phyloP scores from a whole-genome alignment of 2,888 invertebrate species.

The Oxystoma pomonae region DNA sequence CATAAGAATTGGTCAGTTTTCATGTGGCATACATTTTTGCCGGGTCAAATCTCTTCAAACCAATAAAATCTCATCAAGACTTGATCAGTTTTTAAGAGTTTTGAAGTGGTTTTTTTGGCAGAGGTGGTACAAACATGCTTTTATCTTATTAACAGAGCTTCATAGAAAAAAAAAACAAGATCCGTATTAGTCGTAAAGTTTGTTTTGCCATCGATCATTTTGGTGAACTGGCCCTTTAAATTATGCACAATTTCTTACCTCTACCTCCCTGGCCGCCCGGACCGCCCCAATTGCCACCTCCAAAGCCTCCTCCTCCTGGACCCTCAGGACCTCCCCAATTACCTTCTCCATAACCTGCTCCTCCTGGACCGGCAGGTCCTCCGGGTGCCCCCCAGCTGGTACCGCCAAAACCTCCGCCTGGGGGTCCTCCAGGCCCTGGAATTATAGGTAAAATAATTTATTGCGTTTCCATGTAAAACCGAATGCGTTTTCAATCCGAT shows the following conservation, averaged over 20 bases:
- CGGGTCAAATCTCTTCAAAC: too few relatives aligned
- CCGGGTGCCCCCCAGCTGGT: constrained; percentile 2
- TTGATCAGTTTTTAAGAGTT: too few relatives aligned
- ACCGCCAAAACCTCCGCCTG: neutral
- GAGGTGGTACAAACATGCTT: too few relatives aligned
- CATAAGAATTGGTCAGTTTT: too few relatives aligned
- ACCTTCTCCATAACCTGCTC: constrained; percentile 8
- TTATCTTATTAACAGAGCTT: too few relatives aligned
- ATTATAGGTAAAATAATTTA: too few relatives aligned
- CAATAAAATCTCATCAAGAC: too few relatives aligned
- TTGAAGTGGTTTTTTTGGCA: too few relatives aligned
- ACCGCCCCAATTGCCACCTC: neutral
- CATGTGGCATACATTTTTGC: too few relatives aligned
- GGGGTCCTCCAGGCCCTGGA: neutral
- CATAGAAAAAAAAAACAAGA: neutral
- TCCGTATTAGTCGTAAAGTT: neutral
- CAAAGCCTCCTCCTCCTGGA: constrained; percentile 10
- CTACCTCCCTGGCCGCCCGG: neutral
- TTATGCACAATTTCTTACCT: too few relatives aligned
- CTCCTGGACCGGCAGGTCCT: constrained; percentile 9
- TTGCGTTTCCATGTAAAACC: too few relatives aligned
- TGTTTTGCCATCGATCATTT: neutral
- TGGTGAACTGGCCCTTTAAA: neutral
- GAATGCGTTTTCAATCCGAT: too few relatives aligned
- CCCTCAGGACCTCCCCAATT: constrained; percentile 8